Evolutionary conservation across 2,888 invertebrate genomes (phyloP).

Genomic region (Mantis religiosa): DNA sequence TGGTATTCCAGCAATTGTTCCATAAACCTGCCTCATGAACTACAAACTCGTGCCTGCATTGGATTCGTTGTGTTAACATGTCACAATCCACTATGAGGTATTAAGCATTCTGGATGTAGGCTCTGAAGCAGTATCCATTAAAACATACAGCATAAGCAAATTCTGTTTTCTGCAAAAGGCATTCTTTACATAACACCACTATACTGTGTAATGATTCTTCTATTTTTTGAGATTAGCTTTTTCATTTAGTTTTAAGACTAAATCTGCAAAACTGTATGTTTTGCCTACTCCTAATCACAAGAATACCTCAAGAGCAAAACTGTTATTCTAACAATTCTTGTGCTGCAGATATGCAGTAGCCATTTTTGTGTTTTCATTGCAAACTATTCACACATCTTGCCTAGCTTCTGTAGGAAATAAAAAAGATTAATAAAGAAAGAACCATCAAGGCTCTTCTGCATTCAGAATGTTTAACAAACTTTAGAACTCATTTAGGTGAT

Average conservation of each 20-base stretch:
- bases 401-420: not conserved
- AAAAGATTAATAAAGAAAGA: not conserved
- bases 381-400: not conserved
- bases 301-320: not conserved
- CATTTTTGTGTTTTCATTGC: not conserved
- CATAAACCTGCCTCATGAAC: not conserved
- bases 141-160: not conserved
- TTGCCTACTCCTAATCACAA: not conserved
- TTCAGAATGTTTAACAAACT: not conserved
- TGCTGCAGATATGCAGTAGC: not conserved
- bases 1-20: not conserved
- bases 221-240: not conserved
- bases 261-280: not conserved
- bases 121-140: not conserved
- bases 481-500: not conserved
- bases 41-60: not conserved
- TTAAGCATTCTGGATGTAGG: not conserved
- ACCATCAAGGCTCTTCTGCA: not conserved
- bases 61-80: not conserved
- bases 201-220: not conserved
- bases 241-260: not conserved
- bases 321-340: not conserved
- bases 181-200: not conserved
- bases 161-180: not conserved
- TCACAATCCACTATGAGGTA: not conserved